A percentile compares a stretch with the other conserved stretches of the same genome.
These are phyloP conservation scores for Pelodytes ibericus DNA, from an alignment of 2,797 vertebrate species.

Conservation along the genomic window DNA sequence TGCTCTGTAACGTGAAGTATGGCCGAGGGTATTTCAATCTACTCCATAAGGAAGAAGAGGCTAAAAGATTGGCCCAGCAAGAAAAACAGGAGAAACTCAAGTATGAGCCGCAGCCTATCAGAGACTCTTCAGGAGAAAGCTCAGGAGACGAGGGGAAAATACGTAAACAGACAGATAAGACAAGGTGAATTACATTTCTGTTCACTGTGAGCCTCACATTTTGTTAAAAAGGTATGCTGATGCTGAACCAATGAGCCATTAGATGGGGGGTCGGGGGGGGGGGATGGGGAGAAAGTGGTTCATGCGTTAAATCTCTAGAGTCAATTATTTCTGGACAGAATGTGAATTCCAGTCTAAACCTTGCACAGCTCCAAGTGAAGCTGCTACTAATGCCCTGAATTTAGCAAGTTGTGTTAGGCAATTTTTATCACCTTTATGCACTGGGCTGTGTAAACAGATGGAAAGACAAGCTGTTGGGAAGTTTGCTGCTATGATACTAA, in stretches of 20 bases:
- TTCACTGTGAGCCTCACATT: background rate
- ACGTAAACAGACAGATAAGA: constrained; percentile 14
- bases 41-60: constrained; percentile 67
- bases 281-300: background rate
- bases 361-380: constrained; percentile 28
- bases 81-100: constrained; percentile 51
- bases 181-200: constrained; percentile 20
- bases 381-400: constrained; percentile 41
- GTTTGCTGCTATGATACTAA: constrained; percentile 24
- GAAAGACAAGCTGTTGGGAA: constrained; percentile 49
- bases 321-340: constrained; percentile 23
- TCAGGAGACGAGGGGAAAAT: constrained; percentile 50
- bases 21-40: constrained; percentile 70
- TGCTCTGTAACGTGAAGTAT: constrained; percentile 69
- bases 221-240: background rate
- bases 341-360: constrained; percentile 20
- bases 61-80: constrained; percentile 54
- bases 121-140: constrained; percentile 46
- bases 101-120: constrained; percentile 60
- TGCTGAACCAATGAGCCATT: constrained; percentile 32
- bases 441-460: constrained; percentile 53
- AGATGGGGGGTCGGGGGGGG: no score
- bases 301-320: constrained; percentile 13
- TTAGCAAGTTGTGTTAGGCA: constrained; percentile 46
- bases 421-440: constrained; percentile 52